A percentile compares a stretch with the other conserved stretches of the same genome.
phyloP scores from a whole-genome alignment of 35 echinoderm and acorn worm genomes.

The Chiridota heheva region DNA sequence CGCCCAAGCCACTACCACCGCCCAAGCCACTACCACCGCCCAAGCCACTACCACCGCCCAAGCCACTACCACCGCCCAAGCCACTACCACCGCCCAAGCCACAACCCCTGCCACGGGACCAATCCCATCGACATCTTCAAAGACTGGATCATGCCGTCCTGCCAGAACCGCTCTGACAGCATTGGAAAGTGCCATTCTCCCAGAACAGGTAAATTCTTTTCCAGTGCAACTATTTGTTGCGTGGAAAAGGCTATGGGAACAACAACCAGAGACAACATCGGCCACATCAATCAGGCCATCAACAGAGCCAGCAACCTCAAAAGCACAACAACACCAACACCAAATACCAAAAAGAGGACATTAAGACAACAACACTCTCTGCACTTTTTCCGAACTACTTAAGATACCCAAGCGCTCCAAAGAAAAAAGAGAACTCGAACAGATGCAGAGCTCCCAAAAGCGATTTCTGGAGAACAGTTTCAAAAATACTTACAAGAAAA shows the following conservation, averaged over 20 bases:
- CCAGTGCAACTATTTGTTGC: constrained; percentile 5
- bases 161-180: constrained; percentile 22
- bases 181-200: constrained; percentile 28
- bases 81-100: not conserved
- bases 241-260: constrained; percentile 33
- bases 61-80: not conserved
- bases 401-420: constrained; percentile 35
- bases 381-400: constrained; percentile 18
- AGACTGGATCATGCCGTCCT: not conserved
- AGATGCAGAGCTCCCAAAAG: constrained; percentile 16
- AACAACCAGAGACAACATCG: not conserved
- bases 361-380: no score
- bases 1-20: not conserved
- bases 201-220: constrained; percentile 22
- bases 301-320: not conserved
- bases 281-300: not conserved
- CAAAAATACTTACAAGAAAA: constrained; percentile 34
- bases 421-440: not conserved
- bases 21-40: not conserved
- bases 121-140: not conserved
- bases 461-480: constrained; percentile 32
- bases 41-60: not conserved
- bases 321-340: no score
- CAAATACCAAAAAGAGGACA: no score
- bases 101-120: not conserved